Evolutionary conservation across 2,888 invertebrate genomes (phyloP), one percentile per base, ranked within the genome.

Genomic region (Crematogaster levior): DNA sequence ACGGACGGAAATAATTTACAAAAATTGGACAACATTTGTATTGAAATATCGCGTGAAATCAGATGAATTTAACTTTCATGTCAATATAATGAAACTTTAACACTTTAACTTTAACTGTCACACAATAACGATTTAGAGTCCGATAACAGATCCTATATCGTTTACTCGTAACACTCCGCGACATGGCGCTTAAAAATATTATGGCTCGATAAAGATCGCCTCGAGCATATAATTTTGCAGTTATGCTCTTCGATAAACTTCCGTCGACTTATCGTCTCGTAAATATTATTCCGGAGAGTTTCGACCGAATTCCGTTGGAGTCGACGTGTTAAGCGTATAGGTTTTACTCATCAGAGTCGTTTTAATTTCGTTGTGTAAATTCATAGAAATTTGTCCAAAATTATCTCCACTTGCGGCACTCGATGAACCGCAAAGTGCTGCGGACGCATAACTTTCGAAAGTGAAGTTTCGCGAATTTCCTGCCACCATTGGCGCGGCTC

Each of bases 361-460:
- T 80, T 56, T 80, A 81, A 74, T 73, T 81, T 81, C 18, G 34
- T 12, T 70, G 81, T 51, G 80, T 18, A 40, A 85, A 89, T 88
- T 89, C 73, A 81, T 56, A 73, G 84, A 83, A 83, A 85, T 89
- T 84, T 81, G 72, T 65, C 75, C 56, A 63, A 85, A 89, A 89
- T 89, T 85, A 89, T 86, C 86, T 85, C 77, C 84, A 84, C 84
- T 89, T 81, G 85, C 80, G 85, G 83, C 85, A 83, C 61, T 79
- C 86, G 88, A 89, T 89, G 89, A 89, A 85, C 86, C 88, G 83
- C 88, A 89, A 89, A 89, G 86, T 89, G 85, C 84, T 83, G 82
- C 63, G 83, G 86, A 85, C 84, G 84, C 84, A 81, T 82, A 89
- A 89, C 89, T 89, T 89, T 85, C 83, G 84, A 86, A 89, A 85